Conservation (phyloP, 2,888 invertebrate species). For the Ennomos erosarius region DNA sequence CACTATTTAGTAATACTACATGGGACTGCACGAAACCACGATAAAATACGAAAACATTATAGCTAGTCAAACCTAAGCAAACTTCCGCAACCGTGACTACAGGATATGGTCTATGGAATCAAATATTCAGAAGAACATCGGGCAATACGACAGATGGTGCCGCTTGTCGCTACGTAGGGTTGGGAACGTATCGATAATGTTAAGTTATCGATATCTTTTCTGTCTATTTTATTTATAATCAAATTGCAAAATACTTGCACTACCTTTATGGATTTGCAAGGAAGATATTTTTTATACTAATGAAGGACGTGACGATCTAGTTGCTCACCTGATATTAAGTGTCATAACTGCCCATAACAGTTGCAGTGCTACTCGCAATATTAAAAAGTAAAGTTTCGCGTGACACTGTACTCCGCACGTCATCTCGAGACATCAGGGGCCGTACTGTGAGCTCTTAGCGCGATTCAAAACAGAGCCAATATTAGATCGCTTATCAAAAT, state of each 20-base stretch:
- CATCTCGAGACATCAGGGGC: too few relatives aligned
- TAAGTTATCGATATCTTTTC: neutral
- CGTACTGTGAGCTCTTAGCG: too few relatives aligned
- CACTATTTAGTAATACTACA: neutral
- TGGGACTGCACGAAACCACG: constrained; percentile 35
- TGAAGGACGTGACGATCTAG: too few relatives aligned
- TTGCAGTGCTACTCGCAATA: too few relatives aligned
- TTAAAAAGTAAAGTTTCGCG: too few relatives aligned
- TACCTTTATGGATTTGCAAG: too few relatives aligned
- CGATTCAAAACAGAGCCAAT: too few relatives aligned
- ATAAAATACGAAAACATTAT: constrained; percentile 31
- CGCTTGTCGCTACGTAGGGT: constrained; percentile 1
- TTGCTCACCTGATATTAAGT: too few relatives aligned
- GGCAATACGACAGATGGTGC: constrained; percentile 10
- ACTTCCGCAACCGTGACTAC: neutral
- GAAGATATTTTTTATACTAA: too few relatives aligned
- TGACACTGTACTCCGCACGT: too few relatives aligned
- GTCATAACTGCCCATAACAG: too few relatives aligned
- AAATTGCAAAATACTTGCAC: constrained; percentile 8
- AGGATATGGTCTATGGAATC: neutral
- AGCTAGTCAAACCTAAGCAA: neutral
- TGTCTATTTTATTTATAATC: constrained; percentile 1
- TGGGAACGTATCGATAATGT: neutral
- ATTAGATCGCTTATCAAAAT: too few relatives aligned
- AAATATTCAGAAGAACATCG: constrained; percentile 17